A percentile compares a stretch with the other conserved stretches of the same genome.
Evolutionary conservation across 2,888 invertebrate species (phyloP).

Genomic region (Euzophera pinguis): DNA sequence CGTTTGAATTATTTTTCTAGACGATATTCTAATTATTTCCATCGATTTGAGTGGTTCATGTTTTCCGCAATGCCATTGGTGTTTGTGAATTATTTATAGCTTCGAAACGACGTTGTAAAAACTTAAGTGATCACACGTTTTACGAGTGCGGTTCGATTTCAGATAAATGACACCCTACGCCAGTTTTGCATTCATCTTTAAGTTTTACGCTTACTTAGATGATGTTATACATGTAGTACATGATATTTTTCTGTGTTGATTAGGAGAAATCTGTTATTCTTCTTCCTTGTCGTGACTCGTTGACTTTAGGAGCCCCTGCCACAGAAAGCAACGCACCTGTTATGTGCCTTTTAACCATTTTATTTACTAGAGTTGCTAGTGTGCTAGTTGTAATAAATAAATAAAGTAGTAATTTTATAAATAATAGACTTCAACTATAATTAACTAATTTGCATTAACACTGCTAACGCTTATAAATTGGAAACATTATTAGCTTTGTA

Average conservation of each 20-base stretch:
- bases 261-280: too few species aligned
- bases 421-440: too few species aligned
- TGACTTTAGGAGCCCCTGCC: too few species aligned
- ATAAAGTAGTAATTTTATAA: too few species aligned
- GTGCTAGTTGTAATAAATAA: too few species aligned
- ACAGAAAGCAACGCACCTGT: too few species aligned
- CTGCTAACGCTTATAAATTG: too few species aligned
- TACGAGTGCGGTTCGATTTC: slow-evolving; percentile 25
- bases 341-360: too few species aligned
- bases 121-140: slow-evolving; percentile 33
- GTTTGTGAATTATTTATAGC: slow-evolving; percentile 27
- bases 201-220: neutral
- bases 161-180: slow-evolving; percentile 15
- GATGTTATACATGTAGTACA: neutral
- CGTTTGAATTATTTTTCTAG: neutral
- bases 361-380: too few species aligned
- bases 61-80: neutral
- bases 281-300: too few species aligned
- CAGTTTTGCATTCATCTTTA: neutral
- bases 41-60: neutral
- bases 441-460: too few species aligned
- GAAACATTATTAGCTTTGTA: too few species aligned
- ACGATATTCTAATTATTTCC: neutral
- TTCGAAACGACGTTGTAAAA: slow-evolving; percentile 24
- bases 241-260: neutral